A percentile compares a stretch with the other conserved stretches of the same genome.
phyloP scores from a whole-genome alignment of 2,113 vertebrate genomes.

The Paramormyrops kingsleyae region DNA sequence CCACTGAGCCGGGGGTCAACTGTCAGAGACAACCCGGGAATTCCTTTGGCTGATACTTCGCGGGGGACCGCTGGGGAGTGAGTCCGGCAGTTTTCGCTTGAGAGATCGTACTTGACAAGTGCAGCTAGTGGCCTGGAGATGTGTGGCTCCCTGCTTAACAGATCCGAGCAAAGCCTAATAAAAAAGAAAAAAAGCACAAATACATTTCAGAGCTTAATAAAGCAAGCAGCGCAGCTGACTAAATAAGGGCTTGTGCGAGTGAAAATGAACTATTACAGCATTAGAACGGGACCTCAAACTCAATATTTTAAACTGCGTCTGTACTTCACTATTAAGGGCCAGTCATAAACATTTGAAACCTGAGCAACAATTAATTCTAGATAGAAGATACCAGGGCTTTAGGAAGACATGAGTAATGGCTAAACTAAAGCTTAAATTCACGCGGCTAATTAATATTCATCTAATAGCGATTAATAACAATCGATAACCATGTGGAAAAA shows the following conservation, averaged over 20 bases:
- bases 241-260: neutral
- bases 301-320: neutral
- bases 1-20: slow-evolving; percentile 1
- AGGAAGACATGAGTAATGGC: neutral
- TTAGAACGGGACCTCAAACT: neutral
- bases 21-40: neutral
- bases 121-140: neutral
- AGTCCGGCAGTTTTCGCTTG: neutral
- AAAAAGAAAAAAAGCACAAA: neutral
- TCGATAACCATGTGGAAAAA: neutral
- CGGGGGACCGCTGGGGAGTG: neutral
- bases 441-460: neutral
- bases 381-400: neutral
- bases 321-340: neutral
- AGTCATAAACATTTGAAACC: neutral
- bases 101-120: neutral
- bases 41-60: neutral
- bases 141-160: neutral
- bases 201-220: neutral
- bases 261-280: neutral
- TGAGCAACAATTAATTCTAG: neutral
- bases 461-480: neutral
- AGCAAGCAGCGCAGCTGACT: neutral
- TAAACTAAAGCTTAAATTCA: neutral
- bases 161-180: neutral